phyloP scores from a whole-genome alignment of 2,888 invertebrate species.

The Caradrina clavipalpis region DNA sequence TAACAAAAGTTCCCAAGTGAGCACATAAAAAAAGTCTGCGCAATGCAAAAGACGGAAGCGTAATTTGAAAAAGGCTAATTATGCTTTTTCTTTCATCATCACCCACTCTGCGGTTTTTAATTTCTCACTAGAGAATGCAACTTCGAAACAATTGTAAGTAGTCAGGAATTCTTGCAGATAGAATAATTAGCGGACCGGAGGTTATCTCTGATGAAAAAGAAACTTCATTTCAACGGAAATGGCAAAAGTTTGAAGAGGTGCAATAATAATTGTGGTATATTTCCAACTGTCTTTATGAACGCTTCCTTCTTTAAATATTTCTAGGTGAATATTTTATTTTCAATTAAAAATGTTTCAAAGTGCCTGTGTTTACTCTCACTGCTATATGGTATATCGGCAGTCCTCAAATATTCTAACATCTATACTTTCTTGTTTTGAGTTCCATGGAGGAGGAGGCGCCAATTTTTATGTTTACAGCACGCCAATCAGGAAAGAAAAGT shows the following conservation, averaged over 20 bases:
- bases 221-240: conserved; percentile 58
- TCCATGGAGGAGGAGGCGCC: too few species aligned
- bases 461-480: too few species aligned
- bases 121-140: conserved; percentile 58
- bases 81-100: conserved; percentile 58
- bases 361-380: not conserved
- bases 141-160: conserved; percentile 61
- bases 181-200: conserved; percentile 63
- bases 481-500: too few species aligned
- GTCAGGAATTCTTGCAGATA: conserved; percentile 63
- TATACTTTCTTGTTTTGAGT: too few species aligned
- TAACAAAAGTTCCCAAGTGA: not conserved
- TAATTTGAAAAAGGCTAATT: conserved; percentile 62
- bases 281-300: conserved; percentile 47
- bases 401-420: too few species aligned
- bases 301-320: conserved; percentile 8
- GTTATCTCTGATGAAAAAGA: conserved; percentile 65
- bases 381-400: too few species aligned
- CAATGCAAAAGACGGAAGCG: conserved; percentile 32
- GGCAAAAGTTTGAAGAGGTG: conserved; percentile 59
- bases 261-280: conserved; percentile 50
- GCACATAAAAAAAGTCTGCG: conserved; percentile 16
- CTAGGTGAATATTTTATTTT: conserved; percentile 20
- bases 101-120: conserved; percentile 48
- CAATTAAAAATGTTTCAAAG: not conserved